Base-by-base conservation (phyloP, 2,888 invertebrate species). In the Caenorhabditis sp. region DNA sequence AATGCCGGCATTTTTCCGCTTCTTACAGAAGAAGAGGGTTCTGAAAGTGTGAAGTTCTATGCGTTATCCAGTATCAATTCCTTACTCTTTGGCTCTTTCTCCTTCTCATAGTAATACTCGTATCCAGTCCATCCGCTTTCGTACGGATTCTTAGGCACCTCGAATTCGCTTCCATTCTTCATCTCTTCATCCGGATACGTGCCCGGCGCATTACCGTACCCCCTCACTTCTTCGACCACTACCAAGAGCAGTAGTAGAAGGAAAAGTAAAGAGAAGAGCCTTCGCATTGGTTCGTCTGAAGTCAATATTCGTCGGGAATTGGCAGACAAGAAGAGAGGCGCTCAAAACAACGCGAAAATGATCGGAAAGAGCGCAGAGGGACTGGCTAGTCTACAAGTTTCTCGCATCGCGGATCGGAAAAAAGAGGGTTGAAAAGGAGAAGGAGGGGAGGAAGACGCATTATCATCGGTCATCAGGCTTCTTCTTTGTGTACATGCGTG, bases 61-160 rank as follows among this genome's bases (percentile, higher is more conserved):
- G 15, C 5, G 2, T 5, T n/a, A n/a, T n/a, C n/a, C n/a, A n/a
- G n/a, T n/a, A 37, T 6, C n/a, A 3, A 22, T 41, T 11, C 27
- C 52, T 55, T 39, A 5, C 27, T 61, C 45, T 58, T 59, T 9
- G 71, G 46, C 48, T 66, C 58, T 45, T 75, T 70, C 30, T 75
- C 58, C 50, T 75, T 70, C 30, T 75, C 75, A 63, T 75, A 75
- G 26, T 75, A 75, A 39, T 58, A 75, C 15, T 75, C 70, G n/a
- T 75, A 75, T 0, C 75, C 75, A 50, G 46, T 75, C 75, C 75
- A 75, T 22, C 52, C 68, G 22, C 32, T 68, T 27, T 75, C 62
- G 45, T 75, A 75, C 6, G 75, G 68, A 46, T 70, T 75, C 35
- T 52, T 68, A 3, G 70, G 52, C 35, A 75, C 58, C 37, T 48